Conservation (phyloP, 2,113 vertebrate species). For the Takifugu flavidus region DNA sequence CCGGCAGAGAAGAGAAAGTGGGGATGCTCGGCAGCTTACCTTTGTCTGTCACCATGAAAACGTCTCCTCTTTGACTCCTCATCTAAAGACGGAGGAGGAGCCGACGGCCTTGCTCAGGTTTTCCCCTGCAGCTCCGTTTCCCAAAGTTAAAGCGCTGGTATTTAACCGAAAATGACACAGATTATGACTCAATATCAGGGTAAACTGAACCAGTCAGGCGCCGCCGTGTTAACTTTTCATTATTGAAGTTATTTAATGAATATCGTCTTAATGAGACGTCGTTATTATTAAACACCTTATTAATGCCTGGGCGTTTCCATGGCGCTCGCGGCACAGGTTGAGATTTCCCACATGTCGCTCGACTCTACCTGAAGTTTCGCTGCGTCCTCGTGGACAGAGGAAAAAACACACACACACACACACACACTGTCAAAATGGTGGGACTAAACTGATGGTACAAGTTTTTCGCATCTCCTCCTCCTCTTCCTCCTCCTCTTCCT, state of each 20-base stretch:
- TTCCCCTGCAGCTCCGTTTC: background rate
- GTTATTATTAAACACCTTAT: background rate
- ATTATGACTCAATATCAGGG: no score
- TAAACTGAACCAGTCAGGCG: no score
- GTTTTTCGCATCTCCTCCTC: conserved; percentile 7
- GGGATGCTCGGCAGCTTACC: conserved; percentile 14
- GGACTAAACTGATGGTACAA: conserved; percentile 28
- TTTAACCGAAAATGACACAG: no score
- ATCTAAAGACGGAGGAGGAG: background rate
- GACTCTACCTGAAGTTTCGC: no score
- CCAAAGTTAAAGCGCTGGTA: no score
- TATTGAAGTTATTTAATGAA: background rate
- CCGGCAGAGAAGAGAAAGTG: conserved; percentile 29
- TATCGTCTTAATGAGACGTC: background rate
- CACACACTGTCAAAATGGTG: no score
- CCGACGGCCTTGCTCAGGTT: background rate
- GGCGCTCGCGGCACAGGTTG: no score
- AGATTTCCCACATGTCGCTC: no score
- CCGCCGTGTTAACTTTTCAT: no score
- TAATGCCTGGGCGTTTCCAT: no score
- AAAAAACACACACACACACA: no score
- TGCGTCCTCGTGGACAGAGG: no score
- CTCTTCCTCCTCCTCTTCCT: conserved; percentile 32
- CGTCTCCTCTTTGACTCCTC: background rate
- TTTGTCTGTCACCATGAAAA: conserved; percentile 14